A percentile compares a stretch with the other conserved stretches of the same genome.
These are phyloP conservation scores for Alfaro cultratus DNA, from an alignment of 2,797 vertebrate species.

Conservation along the genomic window DNA sequence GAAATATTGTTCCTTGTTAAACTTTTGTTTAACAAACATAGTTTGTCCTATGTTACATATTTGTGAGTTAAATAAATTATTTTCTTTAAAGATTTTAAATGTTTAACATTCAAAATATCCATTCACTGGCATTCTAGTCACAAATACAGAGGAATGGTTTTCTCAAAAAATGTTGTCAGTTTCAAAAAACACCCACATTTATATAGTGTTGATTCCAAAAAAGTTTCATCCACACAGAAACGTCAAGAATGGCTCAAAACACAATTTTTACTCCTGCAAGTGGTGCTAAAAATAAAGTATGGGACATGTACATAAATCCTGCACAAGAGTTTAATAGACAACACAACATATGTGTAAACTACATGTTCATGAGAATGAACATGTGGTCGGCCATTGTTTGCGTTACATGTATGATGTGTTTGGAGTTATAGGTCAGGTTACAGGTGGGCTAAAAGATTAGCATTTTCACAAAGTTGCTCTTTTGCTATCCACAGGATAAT, in stretches of 20 bases:
- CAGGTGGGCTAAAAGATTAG: neutral
- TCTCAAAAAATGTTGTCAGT: neutral
- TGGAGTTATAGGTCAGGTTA: neutral
- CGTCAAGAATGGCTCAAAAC: neutral
- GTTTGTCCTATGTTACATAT: neutral
- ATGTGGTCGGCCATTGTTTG: neutral
- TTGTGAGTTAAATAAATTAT: neutral
- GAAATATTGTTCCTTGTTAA: neutral
- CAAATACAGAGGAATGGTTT: neutral
- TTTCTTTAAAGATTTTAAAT: neutral
- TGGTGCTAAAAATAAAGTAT: too few species aligned
- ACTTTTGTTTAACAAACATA: neutral
- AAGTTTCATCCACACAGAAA: neutral
- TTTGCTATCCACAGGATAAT: neutral
- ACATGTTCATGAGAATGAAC: neutral
- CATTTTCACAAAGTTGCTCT: neutral
- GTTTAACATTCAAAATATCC: neutral
- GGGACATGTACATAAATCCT: neutral
- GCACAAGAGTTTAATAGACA: neutral
- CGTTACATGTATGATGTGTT: neutral
- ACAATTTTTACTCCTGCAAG: neutral
- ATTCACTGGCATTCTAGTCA: neutral
- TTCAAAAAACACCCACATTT: neutral
- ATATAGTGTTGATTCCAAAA: neutral
- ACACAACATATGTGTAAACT: neutral